Evolutionary conservation across 2,113 vertebrate genomes (phyloP).

Genomic region (Elgaria multicarinata): DNA sequence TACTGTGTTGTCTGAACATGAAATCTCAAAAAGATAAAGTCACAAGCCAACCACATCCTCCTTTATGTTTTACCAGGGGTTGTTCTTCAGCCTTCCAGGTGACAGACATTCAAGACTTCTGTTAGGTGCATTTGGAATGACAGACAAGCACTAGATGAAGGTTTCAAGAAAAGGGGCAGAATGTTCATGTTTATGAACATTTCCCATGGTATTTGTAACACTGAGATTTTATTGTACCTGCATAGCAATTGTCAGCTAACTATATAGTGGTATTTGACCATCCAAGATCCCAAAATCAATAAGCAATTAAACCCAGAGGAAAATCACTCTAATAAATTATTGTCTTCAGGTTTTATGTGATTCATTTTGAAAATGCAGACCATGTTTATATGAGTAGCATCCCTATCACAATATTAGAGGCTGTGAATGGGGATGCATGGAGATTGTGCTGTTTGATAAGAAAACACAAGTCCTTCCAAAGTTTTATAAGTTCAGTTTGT

Average conservation of each 20-base stretch:
- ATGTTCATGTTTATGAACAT: conserved; percentile 38
- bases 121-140: not conserved
- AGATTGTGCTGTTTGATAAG: conserved; percentile 24
- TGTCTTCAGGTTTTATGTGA: conserved; percentile 60
- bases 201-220: conserved; percentile 42
- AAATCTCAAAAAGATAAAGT: no score
- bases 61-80: not conserved
- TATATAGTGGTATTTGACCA: conserved; percentile 33
- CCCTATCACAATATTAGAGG: conserved; percentile 35
- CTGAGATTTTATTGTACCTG: conserved; percentile 39
- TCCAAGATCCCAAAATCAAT: conserved; percentile 44
- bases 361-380: conserved; percentile 59
- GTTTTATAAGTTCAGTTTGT: not conserved
- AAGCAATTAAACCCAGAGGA: conserved; percentile 55
- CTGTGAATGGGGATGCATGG: conserved; percentile 51
- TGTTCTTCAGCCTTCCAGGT: not conserved
- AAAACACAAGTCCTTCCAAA: not conserved
- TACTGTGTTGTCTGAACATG: no score
- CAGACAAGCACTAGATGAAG: not conserved
- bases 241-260: conserved; percentile 31
- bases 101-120: not conserved
- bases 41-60: not conserved
- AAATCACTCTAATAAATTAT: conserved; percentile 57
- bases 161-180: conserved; percentile 16
- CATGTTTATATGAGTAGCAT: conserved; percentile 50